These are phyloP conservation scores for Thereuonema tuberculata DNA, from an alignment of 1,140 invertebrate genomes.

Conservation along the genomic window DNA sequence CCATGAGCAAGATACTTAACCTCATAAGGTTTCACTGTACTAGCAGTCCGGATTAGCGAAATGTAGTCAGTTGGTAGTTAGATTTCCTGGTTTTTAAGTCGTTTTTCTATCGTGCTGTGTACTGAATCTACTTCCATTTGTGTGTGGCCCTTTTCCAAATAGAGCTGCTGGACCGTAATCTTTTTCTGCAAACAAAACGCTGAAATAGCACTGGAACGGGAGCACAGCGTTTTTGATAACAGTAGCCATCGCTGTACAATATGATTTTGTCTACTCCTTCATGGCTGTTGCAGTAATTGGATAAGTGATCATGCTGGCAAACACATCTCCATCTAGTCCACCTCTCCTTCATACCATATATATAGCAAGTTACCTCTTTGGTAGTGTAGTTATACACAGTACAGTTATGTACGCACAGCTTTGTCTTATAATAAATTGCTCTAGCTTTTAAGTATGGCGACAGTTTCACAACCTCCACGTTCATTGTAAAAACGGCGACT, in stretches of 20 bases:
- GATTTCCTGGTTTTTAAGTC: slow-evolving; percentile 8
- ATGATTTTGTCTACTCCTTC: slow-evolving; percentile 14
- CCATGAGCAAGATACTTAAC: background rate
- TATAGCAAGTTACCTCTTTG: slow-evolving; percentile 11
- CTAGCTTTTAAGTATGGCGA: slow-evolving; percentile 17
- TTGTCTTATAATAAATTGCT: slow-evolving; percentile 16
- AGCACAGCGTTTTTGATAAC: slow-evolving; percentile 25
- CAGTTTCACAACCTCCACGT: slow-evolving; percentile 9
- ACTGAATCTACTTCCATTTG: slow-evolving; percentile 29
- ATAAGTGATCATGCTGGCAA: slow-evolving; percentile 7
- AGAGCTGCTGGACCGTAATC: slow-evolving; percentile 27
- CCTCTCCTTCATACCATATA: slow-evolving; percentile 18
- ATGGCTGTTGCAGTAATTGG: background rate
- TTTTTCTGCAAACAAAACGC: slow-evolving; percentile 16
- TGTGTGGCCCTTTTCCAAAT: slow-evolving; percentile 28
- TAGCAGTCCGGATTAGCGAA: background rate
- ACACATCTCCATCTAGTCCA: slow-evolving; percentile 15
- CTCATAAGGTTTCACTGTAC: background rate
- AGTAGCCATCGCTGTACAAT: slow-evolving; percentile 25
- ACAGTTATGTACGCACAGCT: slow-evolving; percentile 17
- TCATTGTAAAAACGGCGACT: slow-evolving; percentile 2
- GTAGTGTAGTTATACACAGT: slow-evolving; percentile 15
- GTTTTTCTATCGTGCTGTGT: slow-evolving; percentile 22
- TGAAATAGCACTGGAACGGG: slow-evolving; percentile 25
- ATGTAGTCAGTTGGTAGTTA: background rate